Evolutionary conservation across 2,797 vertebrate genomes (phyloP).

Genomic region (Myotis planiceps): DNA sequence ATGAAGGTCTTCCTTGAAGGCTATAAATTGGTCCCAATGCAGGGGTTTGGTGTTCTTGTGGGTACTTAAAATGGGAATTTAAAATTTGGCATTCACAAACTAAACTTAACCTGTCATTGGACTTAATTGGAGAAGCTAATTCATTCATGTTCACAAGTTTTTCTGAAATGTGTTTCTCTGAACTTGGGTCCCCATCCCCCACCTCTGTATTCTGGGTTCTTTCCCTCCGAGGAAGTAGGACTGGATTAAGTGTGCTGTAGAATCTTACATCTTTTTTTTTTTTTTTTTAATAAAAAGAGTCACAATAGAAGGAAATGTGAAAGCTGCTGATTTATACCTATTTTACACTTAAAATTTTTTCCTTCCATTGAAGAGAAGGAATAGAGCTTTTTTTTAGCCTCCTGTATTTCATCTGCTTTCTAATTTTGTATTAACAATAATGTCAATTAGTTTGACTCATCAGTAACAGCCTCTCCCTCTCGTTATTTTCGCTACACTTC

Average conservation of each 20-base stretch:
- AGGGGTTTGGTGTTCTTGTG: background rate
- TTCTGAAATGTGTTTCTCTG: background rate
- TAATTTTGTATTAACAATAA: background rate
- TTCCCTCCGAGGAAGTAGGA: background rate
- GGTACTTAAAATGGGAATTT: background rate
- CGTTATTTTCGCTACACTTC: background rate
- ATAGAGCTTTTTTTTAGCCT: background rate
- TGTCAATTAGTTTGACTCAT: background rate
- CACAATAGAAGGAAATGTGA: constrained; percentile 3
- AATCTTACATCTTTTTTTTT: background rate
- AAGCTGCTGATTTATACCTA: background rate
- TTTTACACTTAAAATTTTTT: background rate
- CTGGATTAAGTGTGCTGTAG: background rate
- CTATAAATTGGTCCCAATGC: background rate
- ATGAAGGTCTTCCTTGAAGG: background rate
- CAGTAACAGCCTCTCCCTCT: background rate
- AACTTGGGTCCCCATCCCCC: background rate
- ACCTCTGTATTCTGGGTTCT: background rate
- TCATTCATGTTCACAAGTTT: background rate
- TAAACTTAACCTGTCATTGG: background rate
- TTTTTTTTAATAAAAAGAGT: background rate
- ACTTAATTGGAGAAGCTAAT: background rate
- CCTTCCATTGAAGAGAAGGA: background rate
- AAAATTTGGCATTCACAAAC: background rate
- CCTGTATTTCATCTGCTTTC: background rate